Base-by-base conservation (phyloP, 2,113 vertebrate genomes). In the Thalassoma bifasciatum region DNA sequence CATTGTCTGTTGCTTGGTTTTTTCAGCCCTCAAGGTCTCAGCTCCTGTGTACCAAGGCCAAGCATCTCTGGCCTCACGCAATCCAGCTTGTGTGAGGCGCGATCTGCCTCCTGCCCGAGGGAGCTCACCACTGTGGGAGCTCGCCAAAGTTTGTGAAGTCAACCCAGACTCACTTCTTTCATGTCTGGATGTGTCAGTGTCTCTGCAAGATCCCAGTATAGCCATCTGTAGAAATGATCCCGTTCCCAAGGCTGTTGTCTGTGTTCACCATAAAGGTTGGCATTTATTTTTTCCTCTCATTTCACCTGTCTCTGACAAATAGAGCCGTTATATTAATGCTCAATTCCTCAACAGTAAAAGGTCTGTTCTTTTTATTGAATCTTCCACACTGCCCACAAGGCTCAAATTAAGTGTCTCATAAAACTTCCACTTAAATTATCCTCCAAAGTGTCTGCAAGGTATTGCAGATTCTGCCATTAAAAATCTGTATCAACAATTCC, bases 1-100 rank as follows among this genome's bases (percentile, higher is more conserved):
- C 74, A 81, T 83, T 88, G 84, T 84, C 66, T 86, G 74, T 51
- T 72, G 69, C 70, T 82, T 85, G 85, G 82, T 86, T 64, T 71
- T n/a, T 87, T 84, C 51, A 82, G 81, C 88, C 87, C 83, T 79
- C 10, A 24, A 88, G 92, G 77, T 83, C 62, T 72, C 79, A 37
- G 58, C 72, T 86, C 79, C 86, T 89, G 81, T 91, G 86, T 85
- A 89, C 77, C 79, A 52, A 79, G 86, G 85, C 90, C 88, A 91
- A 86, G 79, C 78, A 65, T 83, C 81, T 84, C 70, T 79, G 77
- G 78, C 75, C 85, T 80, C 76, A 75, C 17, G 47, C 79, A 75
- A 78, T 83, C 62, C 86, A 86, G 83, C 81, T 60, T 84, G 76
- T 85, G 78, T 73, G 73, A 86, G 75, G 54, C 60, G 13, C 26